Evolutionary conservation across 2,888 invertebrate genomes (phyloP).

Genomic region (Listrodromus nycthemerus): DNA sequence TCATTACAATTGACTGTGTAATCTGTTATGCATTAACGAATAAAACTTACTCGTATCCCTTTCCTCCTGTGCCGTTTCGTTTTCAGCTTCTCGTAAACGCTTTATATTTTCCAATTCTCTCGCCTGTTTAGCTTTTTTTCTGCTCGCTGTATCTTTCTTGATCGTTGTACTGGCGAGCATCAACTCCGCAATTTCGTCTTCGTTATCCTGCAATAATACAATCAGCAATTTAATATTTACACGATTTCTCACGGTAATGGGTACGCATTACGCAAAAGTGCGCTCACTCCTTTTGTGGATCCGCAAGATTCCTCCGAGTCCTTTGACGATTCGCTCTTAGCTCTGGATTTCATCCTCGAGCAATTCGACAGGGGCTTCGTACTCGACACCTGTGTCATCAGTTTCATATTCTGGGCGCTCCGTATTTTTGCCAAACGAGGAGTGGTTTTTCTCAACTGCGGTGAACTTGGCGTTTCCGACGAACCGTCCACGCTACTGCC

Average conservation of each 20-base stretch:
- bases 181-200: conserved; percentile 86
- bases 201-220: conserved; percentile 84
- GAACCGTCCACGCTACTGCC: conserved; percentile 41
- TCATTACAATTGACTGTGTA: neutral
- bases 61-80: conserved; percentile 84
- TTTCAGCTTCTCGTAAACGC: conserved; percentile 85
- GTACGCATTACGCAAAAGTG: neutral
- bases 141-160: conserved; percentile 82
- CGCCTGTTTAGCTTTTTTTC: conserved; percentile 85
- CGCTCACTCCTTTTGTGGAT: conserved; percentile 74
- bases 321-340: conserved; percentile 73
- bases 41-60: conserved; percentile 85
- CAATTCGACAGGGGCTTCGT: conserved; percentile 76
- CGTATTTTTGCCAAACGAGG: conserved; percentile 82
- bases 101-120: conserved; percentile 86
- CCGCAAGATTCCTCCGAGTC: conserved; percentile 68
- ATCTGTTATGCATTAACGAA: neutral
- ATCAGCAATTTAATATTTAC: neutral
- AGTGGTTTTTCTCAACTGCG: conserved; percentile 80
- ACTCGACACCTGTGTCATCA: conserved; percentile 79
- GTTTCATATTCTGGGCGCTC: conserved; percentile 83
- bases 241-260: neutral
- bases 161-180: conserved; percentile 86
- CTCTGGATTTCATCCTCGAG: conserved; percentile 72
- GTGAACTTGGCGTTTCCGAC: conserved; percentile 66